Evolutionary conservation across 2,888 invertebrate genomes (phyloP).

Genomic region (Vanessa cardui): DNA sequence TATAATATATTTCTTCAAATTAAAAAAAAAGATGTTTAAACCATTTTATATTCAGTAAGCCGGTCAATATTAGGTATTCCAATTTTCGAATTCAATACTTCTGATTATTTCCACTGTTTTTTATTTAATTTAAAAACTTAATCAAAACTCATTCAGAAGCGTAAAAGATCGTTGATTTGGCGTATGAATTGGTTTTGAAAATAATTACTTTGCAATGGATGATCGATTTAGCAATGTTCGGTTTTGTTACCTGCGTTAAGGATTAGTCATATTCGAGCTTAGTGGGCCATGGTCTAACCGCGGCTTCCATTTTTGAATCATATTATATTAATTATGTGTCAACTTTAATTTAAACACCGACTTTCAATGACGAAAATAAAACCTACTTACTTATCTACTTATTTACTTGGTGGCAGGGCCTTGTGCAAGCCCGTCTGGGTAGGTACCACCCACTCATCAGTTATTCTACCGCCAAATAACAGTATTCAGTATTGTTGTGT

Average conservation of each 20-base stretch:
- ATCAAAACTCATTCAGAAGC: conserved; percentile 20
- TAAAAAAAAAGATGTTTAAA: neutral
- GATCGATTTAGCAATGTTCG: conserved; percentile 29
- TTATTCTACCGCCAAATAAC: too few species aligned
- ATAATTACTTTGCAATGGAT: conserved; percentile 27
- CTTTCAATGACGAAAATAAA: too few species aligned
- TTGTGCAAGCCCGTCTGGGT: too few species aligned
- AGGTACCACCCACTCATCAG: too few species aligned
- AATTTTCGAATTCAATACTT: neutral
- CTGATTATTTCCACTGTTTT: conserved; percentile 1
- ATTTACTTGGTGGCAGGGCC: too few species aligned
- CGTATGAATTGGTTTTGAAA: conserved; percentile 16
- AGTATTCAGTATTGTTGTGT: too few species aligned
- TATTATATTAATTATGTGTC: conserved; percentile 8
- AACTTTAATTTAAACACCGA: too few species aligned
- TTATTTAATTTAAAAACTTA: neutral
- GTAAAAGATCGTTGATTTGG: conserved; percentile 21
- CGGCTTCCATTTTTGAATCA: conserved; percentile 39
- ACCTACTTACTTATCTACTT: too few species aligned
- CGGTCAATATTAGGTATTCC: neutral
- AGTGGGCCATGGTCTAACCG: conserved; percentile 40
- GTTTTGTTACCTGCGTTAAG: conserved; percentile 32
- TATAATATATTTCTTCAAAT: neutral
- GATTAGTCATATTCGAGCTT: conserved; percentile 35
- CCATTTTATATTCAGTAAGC: neutral